Evolutionary conservation across 2,113 vertebrate species (phyloP), one percentile per base, ranked within the genome.

Genomic region (Platysteira castanea): DNA sequence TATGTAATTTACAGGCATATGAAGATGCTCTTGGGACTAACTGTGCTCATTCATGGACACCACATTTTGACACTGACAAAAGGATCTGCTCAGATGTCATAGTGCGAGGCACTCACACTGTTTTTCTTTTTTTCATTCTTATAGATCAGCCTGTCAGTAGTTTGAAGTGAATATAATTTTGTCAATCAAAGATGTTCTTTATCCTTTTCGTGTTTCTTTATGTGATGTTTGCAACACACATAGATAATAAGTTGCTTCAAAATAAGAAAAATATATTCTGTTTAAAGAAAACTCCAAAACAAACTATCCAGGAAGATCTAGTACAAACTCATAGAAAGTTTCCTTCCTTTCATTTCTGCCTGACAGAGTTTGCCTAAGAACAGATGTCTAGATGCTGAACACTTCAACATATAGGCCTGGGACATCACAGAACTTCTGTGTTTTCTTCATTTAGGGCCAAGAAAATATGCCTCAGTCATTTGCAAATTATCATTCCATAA

Each of bases 21-120:
- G 26, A 18, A 93, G 14, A 42, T 2, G 1, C 16, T 84, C 4
- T 47, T 79, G 11, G 50, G n/a, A 75, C 39, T 53, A 87, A 42
- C 5, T 8, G 4, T 46, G 7, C 41, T 79, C 49, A 37, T 52
- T 67, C 44, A 47, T 2, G 21, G 31, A 42, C 21, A 71, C 4
- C 13, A 20, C 6, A 52, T 82, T 67, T 82, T 63, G 33, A 65
- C 24, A 47, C 20, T 60, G 19, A 60, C 7, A 64, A 39, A 75
- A 54, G 10, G 6, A 50, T 20, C 21, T 56, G 31, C 46, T 74
- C 63, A 67, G 33, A 53, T 67, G 6, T n/a, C n/a, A 37, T 6
- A 44, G 35, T 33, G n/a, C 0, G 3, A 31, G 42, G 14, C 2
- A 33, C 19, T 81, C 52, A 57, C 3, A 6, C 13, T 53, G 3